phyloP scores from a whole-genome alignment of 2,113 vertebrate genomes.

The Vulpes vulpes region DNA sequence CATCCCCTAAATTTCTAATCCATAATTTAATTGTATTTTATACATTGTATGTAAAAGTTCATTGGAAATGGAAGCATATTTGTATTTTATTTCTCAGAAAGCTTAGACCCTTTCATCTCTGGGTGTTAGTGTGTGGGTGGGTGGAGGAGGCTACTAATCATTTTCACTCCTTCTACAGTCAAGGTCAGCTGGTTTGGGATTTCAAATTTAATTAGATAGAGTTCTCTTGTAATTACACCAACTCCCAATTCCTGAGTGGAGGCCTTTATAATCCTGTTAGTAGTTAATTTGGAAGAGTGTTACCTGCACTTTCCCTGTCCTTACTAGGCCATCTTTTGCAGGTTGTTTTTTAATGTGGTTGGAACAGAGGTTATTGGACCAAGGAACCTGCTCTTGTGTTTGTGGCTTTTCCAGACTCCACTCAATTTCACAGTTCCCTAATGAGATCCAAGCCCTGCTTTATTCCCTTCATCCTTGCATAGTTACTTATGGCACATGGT shows the following conservation, averaged over 20 bases:
- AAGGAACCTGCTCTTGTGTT: background rate
- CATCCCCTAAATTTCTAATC: background rate
- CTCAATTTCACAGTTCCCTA: background rate
- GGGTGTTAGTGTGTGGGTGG: background rate
- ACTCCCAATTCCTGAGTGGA: background rate
- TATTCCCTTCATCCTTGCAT: background rate
- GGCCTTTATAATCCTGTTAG: background rate
- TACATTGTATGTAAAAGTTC: background rate
- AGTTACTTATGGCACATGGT: background rate
- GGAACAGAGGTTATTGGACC: accelerated
- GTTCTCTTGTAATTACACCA: background rate
- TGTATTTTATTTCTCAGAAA: background rate
- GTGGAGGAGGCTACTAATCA: background rate
- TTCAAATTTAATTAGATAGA: background rate
- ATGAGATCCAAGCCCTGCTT: background rate
- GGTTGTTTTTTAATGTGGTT: background rate
- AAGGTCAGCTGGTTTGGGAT: background rate
- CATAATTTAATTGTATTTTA: background rate
- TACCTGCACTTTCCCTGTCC: background rate
- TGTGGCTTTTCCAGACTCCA: background rate
- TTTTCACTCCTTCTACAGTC: background rate
- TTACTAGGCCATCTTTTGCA: background rate
- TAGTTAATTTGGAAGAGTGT: background rate
- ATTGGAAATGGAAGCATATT: background rate
- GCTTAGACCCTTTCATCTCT: background rate